phyloP scores from a whole-genome alignment of 1,140 invertebrate genomes.

The Caerostris darwini region DNA sequence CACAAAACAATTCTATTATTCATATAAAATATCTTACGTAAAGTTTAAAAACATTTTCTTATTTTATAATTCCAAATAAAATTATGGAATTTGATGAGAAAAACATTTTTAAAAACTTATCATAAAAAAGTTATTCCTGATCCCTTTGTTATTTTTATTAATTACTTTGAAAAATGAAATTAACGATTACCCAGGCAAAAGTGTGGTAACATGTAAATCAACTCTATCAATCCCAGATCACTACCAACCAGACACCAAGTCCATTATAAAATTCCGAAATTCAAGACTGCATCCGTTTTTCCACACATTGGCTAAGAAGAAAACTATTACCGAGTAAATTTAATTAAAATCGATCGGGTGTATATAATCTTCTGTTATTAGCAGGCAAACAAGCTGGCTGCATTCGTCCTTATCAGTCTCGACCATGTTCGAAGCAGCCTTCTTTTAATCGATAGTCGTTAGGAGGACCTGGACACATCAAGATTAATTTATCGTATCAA shows the following conservation, averaged over 20 bases:
- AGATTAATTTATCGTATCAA: slow-evolving; percentile 5
- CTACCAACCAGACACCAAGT: background rate
- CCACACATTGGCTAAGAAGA: background rate
- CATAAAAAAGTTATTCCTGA: no score
- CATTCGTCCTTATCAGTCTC: background rate
- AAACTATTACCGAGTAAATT: slow-evolving; percentile 31
- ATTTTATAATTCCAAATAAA: no score
- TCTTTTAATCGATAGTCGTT: slow-evolving; percentile 40
- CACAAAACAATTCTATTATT: no score
- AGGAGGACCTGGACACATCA: background rate
- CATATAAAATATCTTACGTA: no score
- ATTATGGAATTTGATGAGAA: no score
- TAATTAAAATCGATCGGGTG: slow-evolving; percentile 36
- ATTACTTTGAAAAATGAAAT: no score
- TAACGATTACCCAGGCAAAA: no score
- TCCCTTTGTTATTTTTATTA: no score
- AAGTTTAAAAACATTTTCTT: no score
- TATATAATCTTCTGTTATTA: slow-evolving; percentile 45
- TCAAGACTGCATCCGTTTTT: slow-evolving; percentile 18
- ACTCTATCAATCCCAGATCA: background rate
- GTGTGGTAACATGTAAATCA: background rate
- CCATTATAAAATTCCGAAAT: background rate
- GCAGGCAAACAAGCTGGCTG: background rate
- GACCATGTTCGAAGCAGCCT: background rate
- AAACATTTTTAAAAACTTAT: no score